phyloP scores from a whole-genome alignment of 2,113 vertebrate genomes.

The Nibea albiflora region DNA sequence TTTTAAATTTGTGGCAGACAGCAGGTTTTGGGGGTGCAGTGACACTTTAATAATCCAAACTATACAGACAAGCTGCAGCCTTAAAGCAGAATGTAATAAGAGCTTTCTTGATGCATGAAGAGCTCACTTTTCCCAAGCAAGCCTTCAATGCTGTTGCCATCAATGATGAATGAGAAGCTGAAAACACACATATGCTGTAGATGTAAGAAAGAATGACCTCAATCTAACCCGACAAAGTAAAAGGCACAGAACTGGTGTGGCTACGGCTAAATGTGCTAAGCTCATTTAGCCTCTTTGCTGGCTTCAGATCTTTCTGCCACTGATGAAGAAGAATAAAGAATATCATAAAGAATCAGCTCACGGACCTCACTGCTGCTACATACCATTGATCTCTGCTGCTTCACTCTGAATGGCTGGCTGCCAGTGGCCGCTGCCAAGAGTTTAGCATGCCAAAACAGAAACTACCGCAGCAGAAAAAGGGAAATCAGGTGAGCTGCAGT shows the following conservation, averaged over 20 bases:
- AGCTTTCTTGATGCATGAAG: constrained; percentile 16
- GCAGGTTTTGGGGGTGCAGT: too few relatives aligned
- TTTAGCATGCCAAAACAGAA: constrained; percentile 26
- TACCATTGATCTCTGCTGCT: constrained; percentile 1
- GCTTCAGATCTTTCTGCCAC: neutral
- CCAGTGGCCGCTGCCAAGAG: constrained; percentile 18
- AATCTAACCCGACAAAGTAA: neutral
- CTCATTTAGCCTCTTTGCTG: neutral
- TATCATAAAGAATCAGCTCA: constrained; percentile 3
- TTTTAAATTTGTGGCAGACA: too few relatives aligned
- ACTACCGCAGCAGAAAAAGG: constrained; percentile 30
- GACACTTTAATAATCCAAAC: neutral
- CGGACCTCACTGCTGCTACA: neutral
- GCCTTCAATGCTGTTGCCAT: constrained; percentile 34
- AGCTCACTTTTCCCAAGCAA: constrained; percentile 27
- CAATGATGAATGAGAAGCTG: constrained; percentile 41
- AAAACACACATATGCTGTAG: constrained; percentile 20
- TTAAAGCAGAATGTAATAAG: constrained; percentile 2
- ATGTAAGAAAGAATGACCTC: constrained; percentile 25
- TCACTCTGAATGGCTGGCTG: constrained; percentile 40
- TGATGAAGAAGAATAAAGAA: constrained; percentile 2
- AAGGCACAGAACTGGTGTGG: constrained; percentile 6
- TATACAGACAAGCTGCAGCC: neutral
- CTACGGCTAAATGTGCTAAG: neutral
- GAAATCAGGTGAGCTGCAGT: constrained; percentile 8